Base-by-base conservation (phyloP, 2,888 invertebrate genomes). In the Leptopterna dolabrata region DNA sequence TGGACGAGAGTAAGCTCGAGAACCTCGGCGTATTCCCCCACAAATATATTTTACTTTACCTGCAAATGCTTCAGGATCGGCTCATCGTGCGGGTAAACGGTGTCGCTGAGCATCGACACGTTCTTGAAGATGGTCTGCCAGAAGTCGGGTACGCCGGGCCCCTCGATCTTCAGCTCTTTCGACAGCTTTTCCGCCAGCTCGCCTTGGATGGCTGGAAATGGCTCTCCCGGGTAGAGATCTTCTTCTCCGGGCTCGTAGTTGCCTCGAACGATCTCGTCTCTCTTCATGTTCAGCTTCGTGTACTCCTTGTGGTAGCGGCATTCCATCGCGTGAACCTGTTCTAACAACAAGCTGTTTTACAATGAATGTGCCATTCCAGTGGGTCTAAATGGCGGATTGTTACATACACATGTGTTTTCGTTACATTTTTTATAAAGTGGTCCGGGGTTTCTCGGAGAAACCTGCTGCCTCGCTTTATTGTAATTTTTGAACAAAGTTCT, bases 101-200 rank as follows among this genome's bases (percentile, higher is more conserved):
- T 96, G 91, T 98, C 97, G 71, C 95, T 94, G 87, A 98, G 93
- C 92, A 97, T 94, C 76, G 95, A 95, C 83, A 97, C 96, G 93
- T 97, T 97, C 92, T 96, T 97, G 91, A 99, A 97, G 91, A 98
- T 97, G 36, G 96, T 97, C 90, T 97, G 93, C 99, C 99, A 99
- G 93, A 99, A 99, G 89, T 97, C 96, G 1, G 98, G 97, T 90
- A 99, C 95, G 88, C 98, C 99, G 92, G 84, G 71, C 19, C 86
- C 87, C 11, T 88, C 89, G 45, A 78, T 47, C 45, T 88, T 88
- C 11, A 88, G 41, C 3, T 83, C 86, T 51, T 88, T 88, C 13
- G 87, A 43, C 4, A 89, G 81, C 73, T 82, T 88, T 16, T 83
- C 86, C 7, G 87, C 70, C 19, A 89, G 76, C 36, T 89, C 88